Conservation (phyloP, 2,113 vertebrate genomes). For the Hemicordylus capensis region DNA sequence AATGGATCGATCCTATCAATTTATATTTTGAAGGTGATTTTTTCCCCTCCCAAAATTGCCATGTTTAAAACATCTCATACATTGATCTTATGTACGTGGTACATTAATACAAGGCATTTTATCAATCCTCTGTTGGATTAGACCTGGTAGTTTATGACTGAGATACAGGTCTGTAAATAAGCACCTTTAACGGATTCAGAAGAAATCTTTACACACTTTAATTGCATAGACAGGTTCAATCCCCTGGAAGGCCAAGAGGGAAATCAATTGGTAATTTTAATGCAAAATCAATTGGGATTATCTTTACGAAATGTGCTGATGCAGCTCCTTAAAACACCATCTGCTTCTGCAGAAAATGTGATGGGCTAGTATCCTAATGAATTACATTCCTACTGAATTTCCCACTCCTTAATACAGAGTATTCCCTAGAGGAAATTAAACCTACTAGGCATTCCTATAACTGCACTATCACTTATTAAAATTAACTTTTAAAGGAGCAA, state of each 20-base stretch:
- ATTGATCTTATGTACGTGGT: slow-evolving; percentile 25
- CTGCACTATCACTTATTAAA: background rate
- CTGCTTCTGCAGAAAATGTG: slow-evolving; percentile 30
- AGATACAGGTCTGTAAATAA: slow-evolving; percentile 47
- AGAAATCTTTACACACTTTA: slow-evolving; percentile 59
- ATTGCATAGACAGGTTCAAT: slow-evolving; percentile 57
- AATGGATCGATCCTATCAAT: slow-evolving; percentile 33
- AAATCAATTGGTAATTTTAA: slow-evolving; percentile 57
- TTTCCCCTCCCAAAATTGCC: background rate
- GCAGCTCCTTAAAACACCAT: background rate
- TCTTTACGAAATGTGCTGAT: slow-evolving; percentile 35
- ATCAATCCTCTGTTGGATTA: slow-evolving; percentile 39
- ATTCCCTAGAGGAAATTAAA: background rate
- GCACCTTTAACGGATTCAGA: slow-evolving; percentile 40
- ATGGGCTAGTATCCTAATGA: background rate
- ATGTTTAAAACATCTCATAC: slow-evolving; percentile 33
- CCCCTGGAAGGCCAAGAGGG: slow-evolving; percentile 49
- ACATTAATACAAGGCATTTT: slow-evolving; percentile 39
- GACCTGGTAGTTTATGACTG: slow-evolving; percentile 35
- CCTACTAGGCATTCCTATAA: background rate
- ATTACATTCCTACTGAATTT: background rate
- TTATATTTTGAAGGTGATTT: background rate
- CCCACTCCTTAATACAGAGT: background rate
- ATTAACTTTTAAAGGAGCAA: background rate
- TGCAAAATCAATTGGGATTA: slow-evolving; percentile 56